Base-by-base conservation (phyloP, 2,797 vertebrate species). In the Enteromius fasciolatus region DNA sequence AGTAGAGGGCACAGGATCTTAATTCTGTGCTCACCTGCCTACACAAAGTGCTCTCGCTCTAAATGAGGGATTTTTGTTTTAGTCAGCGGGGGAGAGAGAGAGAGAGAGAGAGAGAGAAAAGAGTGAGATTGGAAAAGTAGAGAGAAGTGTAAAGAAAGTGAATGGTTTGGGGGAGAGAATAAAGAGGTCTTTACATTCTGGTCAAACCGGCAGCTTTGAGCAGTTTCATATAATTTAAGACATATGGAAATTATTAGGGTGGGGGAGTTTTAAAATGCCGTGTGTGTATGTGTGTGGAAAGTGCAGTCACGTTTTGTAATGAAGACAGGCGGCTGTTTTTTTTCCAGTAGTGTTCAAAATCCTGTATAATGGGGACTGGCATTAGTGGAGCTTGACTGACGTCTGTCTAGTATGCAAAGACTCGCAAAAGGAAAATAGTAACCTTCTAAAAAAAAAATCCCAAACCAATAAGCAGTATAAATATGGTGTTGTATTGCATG, bases 161-260 rank as follows among this genome's bases (percentile, higher is more conserved):
- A 92, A 92, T 92, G 80, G 89, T 88, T 92, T 93, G 93, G 91
- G 89, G 90, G 89, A 83, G 64, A 83, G 87, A 87, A 87, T 86
- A 89, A 87, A 87, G 86, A 85, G 80, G 84, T 81, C 85, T 87
- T 89, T 89, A 87, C 88, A 84, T 89, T 89, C 84, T 87, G 82
- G 90, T 91, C 91, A 91, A 94, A 94, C 91, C 91, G 92, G 93
- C 92, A 93, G 93, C 93, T 93, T 92, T 84, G 90, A 94, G 93
- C 92, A 92, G 91, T 94, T 94, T 94, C 92, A 91, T 91, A 93
- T 95, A 94, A 94, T 94, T 93, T 93, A 93, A 92, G 90, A 93
- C 94, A 95, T 94, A 94, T 94, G 93, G 93, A 90, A 89, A 90
- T 94, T 92, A 93, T 94, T 94, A 94, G 91, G 90, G 77, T 61